Evolutionary conservation across 2,888 invertebrate species (phyloP).

Genomic region (Ectropis crepuscularia): DNA sequence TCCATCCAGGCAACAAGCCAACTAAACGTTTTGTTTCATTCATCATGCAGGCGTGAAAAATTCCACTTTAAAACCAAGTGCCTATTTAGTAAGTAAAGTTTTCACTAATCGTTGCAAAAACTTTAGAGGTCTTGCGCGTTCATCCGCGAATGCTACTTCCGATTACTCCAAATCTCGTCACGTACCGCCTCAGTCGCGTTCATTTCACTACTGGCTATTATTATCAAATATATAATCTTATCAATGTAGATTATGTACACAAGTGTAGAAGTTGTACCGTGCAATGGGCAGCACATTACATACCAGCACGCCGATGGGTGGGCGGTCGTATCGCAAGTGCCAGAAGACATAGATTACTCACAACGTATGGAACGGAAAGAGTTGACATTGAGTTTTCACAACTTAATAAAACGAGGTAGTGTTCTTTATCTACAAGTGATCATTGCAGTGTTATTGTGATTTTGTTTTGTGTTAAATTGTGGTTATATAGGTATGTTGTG

Average conservation of each 20-base stretch:
- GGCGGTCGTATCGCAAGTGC: constrained; percentile 45
- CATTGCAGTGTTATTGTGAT: constrained; percentile 30
- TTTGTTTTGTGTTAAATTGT: constrained; percentile 13
- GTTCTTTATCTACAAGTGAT: constrained; percentile 46
- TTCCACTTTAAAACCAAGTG: constrained; percentile 9
- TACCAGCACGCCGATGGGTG: constrained; percentile 66
- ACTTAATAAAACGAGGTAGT: constrained; percentile 80
- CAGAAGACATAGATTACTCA: constrained; percentile 52
- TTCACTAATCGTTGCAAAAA: constrained; percentile 41
- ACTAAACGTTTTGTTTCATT: constrained; percentile 37
- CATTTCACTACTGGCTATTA: constrained; percentile 45
- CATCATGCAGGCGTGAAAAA: constrained; percentile 30
- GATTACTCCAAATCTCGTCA: constrained; percentile 16
- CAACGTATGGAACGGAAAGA: constrained; percentile 76
- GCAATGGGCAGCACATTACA: constrained; percentile 74
- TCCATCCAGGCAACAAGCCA: constrained; percentile 38
- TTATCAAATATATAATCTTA: constrained; percentile 67
- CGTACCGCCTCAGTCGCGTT: constrained; percentile 20
- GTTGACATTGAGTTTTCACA: constrained; percentile 79
- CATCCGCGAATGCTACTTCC: constrained; percentile 36
- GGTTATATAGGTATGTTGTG: neutral
- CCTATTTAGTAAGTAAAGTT: constrained; percentile 47
- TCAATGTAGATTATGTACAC: constrained; percentile 80
- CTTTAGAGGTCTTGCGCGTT: constrained; percentile 41
- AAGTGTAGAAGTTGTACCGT: constrained; percentile 72